These are phyloP conservation scores for Styela clava DNA, from an alignment of 23 tunicate genomes.

Conservation along the genomic window DNA sequence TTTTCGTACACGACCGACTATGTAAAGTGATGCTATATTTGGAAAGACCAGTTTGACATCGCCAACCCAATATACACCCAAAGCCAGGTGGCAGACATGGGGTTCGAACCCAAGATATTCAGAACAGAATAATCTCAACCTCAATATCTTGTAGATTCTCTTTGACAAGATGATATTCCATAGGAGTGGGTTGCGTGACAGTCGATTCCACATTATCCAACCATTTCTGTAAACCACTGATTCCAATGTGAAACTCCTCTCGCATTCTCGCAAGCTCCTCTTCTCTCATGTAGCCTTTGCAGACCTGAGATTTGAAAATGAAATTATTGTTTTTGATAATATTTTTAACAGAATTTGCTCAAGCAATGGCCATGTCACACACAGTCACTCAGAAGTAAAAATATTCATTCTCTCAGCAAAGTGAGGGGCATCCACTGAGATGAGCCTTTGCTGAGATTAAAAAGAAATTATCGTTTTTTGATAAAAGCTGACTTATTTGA, in stretches of 20 bases:
- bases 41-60: no score
- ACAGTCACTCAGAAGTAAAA: not conserved
- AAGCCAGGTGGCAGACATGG: no score
- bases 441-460: not conserved
- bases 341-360: no score
- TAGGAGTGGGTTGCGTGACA: conserved; percentile 36
- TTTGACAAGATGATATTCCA: conserved; percentile 47
- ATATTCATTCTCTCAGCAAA: not conserved
- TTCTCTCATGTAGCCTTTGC: conserved; percentile 46
- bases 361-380: no score
- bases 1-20: no score
- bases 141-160: conserved; percentile 51
- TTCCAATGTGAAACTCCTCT: conserved; percentile 46
- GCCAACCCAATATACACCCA: no score
- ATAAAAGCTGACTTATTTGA: no score
- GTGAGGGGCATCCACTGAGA: not conserved
- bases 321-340: conserved; percentile 11
- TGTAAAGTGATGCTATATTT: no score
- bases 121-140: no score
- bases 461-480: not conserved
- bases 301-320: conserved; percentile 26
- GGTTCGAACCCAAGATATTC: no score
- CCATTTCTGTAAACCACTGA: conserved; percentile 44
- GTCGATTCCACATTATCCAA: conserved; percentile 45
- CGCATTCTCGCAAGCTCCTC: conserved; percentile 37